These are phyloP conservation scores for Andrena bucephala DNA, from an alignment of 2,888 invertebrate genomes.

Conservation along the genomic window DNA sequence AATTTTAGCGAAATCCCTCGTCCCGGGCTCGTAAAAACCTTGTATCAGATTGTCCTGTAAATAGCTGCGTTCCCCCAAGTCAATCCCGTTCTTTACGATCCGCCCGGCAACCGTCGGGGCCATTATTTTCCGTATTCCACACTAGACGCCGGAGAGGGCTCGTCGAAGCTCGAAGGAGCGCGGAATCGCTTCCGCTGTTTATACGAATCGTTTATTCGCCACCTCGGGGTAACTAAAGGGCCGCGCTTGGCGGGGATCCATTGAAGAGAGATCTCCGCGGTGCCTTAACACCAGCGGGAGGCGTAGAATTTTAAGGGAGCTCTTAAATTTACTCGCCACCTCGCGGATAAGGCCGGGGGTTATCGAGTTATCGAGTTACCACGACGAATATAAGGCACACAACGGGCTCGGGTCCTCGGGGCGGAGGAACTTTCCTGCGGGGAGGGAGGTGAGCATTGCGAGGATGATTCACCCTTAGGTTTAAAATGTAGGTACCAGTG, in stretches of 20 bases:
- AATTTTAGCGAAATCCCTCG: slow-evolving; percentile 40
- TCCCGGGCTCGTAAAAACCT: neutral
- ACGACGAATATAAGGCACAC: slow-evolving; percentile 57
- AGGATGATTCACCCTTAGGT: slow-evolving; percentile 57
- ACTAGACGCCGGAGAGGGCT: too few relatives aligned
- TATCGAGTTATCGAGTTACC: slow-evolving; percentile 71
- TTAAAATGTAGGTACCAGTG: slow-evolving; percentile 46
- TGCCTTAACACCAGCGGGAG: slow-evolving; percentile 24
- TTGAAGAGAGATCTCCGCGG: slow-evolving; percentile 31
- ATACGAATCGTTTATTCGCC: slow-evolving; percentile 19
- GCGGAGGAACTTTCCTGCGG: slow-evolving; percentile 34
- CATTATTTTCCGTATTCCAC: too few relatives aligned
- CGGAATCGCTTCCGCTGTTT: slow-evolving; percentile 4
- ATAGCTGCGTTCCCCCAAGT: neutral
- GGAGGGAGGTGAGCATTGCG: slow-evolving; percentile 7
- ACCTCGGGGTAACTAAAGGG: slow-evolving; percentile 32
- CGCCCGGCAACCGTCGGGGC: too few relatives aligned
- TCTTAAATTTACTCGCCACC: slow-evolving; percentile 67
- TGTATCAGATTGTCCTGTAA: neutral
- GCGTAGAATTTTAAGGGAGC: slow-evolving; percentile 69
- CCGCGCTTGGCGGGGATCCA: slow-evolving; percentile 21
- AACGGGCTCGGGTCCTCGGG: slow-evolving; percentile 24
- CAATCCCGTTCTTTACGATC: too few relatives aligned
- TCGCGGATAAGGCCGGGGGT: slow-evolving; percentile 67
- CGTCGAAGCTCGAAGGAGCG: neutral